Evolutionary conservation across 2,113 vertebrate genomes (phyloP), one percentile per base, ranked within the genome.

Genomic region (Athene noctua): DNA sequence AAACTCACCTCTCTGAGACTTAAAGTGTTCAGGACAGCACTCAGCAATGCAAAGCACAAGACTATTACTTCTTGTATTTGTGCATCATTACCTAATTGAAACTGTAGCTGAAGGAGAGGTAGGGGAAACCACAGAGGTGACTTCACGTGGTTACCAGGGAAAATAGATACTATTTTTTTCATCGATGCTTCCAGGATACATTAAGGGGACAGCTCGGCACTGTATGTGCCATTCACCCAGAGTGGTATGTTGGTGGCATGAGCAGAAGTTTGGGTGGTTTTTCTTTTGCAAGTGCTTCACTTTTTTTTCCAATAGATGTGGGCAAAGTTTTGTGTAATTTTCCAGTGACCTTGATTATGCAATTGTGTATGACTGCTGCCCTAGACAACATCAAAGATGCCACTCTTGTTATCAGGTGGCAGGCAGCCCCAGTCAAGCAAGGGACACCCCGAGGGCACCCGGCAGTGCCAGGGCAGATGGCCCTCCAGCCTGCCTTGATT

Each of bases 321-420:
- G 95, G 79, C 96, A 97, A 97, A 66, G 84, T 97, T 97, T 95
- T 97, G 96, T 98, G 95, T 97, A 96, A 94, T 95, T 98, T 97
- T 98, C 97, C 96, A 96, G 78, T 57, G 90, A 87, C 96, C 97
- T 97, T 97, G 96, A 94, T 97, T 96, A 84, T 91, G 93, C 96
- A 97, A 97, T 66, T 82, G 40, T 62, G n/a, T 78, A 67, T 57
- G 94, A 92, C 93, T 96, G 68, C 92, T 95, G 93, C 88, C 80
- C 79, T 36, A 66, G 63, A 87, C 65, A 22, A 94, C 94, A 97
- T 92, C 81, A 97, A 94, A 97, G 96, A 89, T 95, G 94, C 68
- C 80, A 58, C 40, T 71, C 51, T 32, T 38, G 49, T 93, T 96
- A 93, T 95, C 86, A 65, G 92, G 92, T 75, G 49, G 78, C 18